These are phyloP conservation scores for Heliothis peltigera DNA, from an alignment of 2,888 invertebrate genomes.

Conservation along the genomic window DNA sequence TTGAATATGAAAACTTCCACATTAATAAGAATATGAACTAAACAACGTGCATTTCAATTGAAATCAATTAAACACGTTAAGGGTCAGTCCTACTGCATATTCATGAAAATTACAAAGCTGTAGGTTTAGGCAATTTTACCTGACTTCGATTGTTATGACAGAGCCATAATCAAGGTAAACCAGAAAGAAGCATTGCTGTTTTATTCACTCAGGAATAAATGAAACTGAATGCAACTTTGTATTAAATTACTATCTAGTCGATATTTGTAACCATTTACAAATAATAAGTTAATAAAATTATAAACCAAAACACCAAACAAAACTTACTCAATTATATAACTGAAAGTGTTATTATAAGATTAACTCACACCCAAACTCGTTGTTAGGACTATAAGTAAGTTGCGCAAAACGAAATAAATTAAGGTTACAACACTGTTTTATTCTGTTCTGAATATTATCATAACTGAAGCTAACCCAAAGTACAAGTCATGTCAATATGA, in stretches of 20 bases:
- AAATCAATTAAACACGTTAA: too few species aligned
- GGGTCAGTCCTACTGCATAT: not conserved
- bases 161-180: too few species aligned
- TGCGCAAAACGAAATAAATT: constrained; percentile 52
- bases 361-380: constrained; percentile 67
- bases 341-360: constrained; percentile 44
- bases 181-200: too few species aligned
- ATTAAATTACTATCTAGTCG: too few species aligned
- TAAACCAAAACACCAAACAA: constrained; percentile 2
- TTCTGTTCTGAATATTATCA: constrained; percentile 76
- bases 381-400: constrained; percentile 68
- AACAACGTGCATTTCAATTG: constrained; percentile 2
- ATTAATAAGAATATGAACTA: constrained; percentile 25
- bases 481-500: not conserved
- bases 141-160: too few species aligned
- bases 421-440: constrained; percentile 43
- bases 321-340: constrained; percentile 22
- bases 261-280: too few species aligned
- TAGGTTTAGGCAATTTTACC: too few species aligned
- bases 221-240: too few species aligned
- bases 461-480: constrained; percentile 24
- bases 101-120: not conserved
- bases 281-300: not conserved
- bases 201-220: too few species aligned
- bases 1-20: constrained; percentile 43